A percentile compares a stretch with the other conserved stretches of the same genome.
Conservation (phyloP, 2,113 vertebrate species). For the Hyperoodon ampullatus region DNA sequence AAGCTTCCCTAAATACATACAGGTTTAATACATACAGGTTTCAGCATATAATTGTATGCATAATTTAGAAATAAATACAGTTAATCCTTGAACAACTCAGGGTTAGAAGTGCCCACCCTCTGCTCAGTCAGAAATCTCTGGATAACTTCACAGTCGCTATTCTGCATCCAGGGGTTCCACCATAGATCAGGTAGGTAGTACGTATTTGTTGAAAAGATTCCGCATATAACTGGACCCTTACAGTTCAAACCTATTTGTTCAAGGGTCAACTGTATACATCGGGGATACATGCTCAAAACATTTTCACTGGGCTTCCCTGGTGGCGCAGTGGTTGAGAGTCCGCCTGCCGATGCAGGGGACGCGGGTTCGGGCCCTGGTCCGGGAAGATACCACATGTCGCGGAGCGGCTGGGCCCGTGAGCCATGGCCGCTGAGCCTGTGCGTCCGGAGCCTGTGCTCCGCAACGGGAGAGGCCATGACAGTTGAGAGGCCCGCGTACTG, state of each 20-base stretch:
- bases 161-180: background rate
- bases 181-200: background rate
- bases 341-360: no score
- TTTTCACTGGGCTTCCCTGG: background rate
- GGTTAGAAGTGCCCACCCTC: background rate
- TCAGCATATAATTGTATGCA: background rate
- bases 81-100: background rate
- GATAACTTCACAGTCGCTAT: background rate
- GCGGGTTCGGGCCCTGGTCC: no score
- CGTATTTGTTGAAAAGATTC: background rate
- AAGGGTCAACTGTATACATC: background rate
- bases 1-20: background rate
- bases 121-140: background rate
- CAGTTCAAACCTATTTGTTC: background rate
- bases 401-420: no score
- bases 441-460: no score
- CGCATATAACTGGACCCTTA: background rate
- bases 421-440: no score
- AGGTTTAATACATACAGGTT: background rate
- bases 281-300: background rate
- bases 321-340: no score
- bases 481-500: no score
- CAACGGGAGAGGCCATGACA: no score
- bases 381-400: no score
- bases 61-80: background rate